Evolutionary conservation across 2,113 vertebrate species (phyloP).

Genomic region (Ramphastos sulfuratus): DNA sequence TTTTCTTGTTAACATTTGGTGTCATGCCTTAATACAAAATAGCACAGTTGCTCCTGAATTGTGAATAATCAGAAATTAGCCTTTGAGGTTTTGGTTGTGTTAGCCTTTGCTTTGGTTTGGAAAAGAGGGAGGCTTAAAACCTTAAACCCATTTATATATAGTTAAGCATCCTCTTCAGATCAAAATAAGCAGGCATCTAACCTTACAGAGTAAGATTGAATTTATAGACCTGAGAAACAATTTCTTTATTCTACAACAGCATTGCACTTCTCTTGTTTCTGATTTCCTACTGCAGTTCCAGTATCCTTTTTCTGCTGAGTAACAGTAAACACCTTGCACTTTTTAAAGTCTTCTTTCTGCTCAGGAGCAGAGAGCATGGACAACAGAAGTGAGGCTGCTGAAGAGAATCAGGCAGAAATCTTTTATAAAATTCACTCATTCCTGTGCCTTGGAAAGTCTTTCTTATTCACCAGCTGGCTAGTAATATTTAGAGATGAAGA

Average conservation of each 20-base stretch:
- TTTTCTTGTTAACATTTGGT: slow-evolving; percentile 48
- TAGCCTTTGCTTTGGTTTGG: not conserved
- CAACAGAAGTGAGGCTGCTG: not conserved
- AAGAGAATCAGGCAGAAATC: not conserved
- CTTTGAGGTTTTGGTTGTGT: not conserved
- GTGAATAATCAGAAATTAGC: not conserved
- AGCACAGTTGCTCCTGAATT: not conserved
- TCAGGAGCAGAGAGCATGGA: not conserved
- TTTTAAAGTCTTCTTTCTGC: not conserved
- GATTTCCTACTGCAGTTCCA: not conserved
- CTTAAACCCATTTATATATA: not conserved
- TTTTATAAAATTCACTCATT: not conserved
- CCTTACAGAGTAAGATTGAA: not conserved
- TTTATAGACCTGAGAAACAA: not conserved
- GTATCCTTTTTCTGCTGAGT: not conserved
- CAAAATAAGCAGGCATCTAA: not conserved
- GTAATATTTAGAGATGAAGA: not conserved
- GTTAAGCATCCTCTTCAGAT: not conserved
- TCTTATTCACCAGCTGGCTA: not conserved
- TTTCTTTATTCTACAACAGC: not conserved
- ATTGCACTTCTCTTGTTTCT: not conserved
- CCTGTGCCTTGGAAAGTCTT: not conserved
- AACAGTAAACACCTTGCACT: not conserved
- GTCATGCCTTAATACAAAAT: slow-evolving; percentile 20
- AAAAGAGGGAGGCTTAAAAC: not conserved